These are phyloP conservation scores for Bagarius yarrelli DNA, from an alignment of 2,113 vertebrate species.

Conservation along the genomic window DNA sequence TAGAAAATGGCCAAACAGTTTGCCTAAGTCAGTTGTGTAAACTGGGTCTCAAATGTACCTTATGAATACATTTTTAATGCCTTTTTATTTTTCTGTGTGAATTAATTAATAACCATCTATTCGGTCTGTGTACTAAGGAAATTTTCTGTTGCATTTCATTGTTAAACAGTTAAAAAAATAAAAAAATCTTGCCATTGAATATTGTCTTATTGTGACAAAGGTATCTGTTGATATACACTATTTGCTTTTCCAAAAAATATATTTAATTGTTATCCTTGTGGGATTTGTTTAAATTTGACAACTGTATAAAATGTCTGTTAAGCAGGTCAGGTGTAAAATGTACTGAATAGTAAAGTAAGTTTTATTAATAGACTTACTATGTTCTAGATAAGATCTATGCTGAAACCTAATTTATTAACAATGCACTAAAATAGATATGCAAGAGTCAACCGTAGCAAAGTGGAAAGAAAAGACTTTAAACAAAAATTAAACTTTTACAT, in stretches of 20 bases:
- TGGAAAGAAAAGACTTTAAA: too few relatives aligned
- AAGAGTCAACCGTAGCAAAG: too few relatives aligned
- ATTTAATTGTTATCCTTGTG: constrained; percentile 9
- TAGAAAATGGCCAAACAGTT: constrained; percentile 21
- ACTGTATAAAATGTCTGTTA: constrained; percentile 2
- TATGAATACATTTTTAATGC: not conserved
- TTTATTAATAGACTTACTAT: not conserved
- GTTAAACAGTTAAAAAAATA: not conserved
- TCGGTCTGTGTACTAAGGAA: not conserved
- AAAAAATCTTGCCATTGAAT: not conserved
- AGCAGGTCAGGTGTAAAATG: not conserved
- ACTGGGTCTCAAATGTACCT: not conserved
- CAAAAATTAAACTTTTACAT: too few relatives aligned
- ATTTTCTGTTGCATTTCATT: not conserved
- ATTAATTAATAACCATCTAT: not conserved
- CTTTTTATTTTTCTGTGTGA: not conserved
- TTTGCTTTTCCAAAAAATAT: constrained; percentile 20
- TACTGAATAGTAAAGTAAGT: not conserved
- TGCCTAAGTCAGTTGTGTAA: not conserved
- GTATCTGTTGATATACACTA: not conserved
- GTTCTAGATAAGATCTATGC: too few relatives aligned
- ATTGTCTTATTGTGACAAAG: not conserved
- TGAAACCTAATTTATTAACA: too few relatives aligned
- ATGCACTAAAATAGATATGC: too few relatives aligned
- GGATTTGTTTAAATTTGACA: constrained; percentile 5